Base-by-base conservation (phyloP, 2,888 invertebrate genomes). In the Chrysodeixis includens region DNA sequence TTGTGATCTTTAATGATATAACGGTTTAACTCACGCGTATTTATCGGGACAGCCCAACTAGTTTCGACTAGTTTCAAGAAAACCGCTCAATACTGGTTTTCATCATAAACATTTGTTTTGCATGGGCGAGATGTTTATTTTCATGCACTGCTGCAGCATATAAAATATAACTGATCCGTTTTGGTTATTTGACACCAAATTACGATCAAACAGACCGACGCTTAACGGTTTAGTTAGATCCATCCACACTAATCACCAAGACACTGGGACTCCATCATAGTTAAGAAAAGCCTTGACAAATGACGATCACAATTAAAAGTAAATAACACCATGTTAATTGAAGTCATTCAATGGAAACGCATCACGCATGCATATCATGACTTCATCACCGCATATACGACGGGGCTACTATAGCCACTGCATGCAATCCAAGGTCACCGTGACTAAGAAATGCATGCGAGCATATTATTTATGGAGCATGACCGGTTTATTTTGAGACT, bases 341-440 rank as follows among this genome's bases (percentile, higher is more conserved):
- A 8, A 51, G 56, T 62, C 76, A 63, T 56, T 62, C 30, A 49
- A 40, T 53, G 30, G 44, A n/a, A 55, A 54, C 14, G 44, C 30
- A 51, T 76, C 71, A 54, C 44, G 56, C 51, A 44, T 30, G 54
- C 35, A 46, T n/a, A 9, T n/a, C 18, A 14, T 71, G 71, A 71
- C 76, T 76, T 71, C 71, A 76, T 56, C 65, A 63, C 54, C 49
- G 18, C 22, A 5, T 4, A 26, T 14, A 54, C 26, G 66, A 76
- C 26, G 56, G 66, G 60, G 53, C 62, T 56, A 66, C 56, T 64
- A 56, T 60, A 51, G 65, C 14, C n/a, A n/a, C n/a, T n/a, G n/a
- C n/a, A n/a, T n/a, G 46, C n/a, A 57, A 67, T 14, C 10, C 67
- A 79, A 79, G 79, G 80, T 66, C 62, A 58, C 53, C 1, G 46